Base-by-base conservation (phyloP, 1,140 invertebrate genomes). In the Dendrolimus punctatus region DNA sequence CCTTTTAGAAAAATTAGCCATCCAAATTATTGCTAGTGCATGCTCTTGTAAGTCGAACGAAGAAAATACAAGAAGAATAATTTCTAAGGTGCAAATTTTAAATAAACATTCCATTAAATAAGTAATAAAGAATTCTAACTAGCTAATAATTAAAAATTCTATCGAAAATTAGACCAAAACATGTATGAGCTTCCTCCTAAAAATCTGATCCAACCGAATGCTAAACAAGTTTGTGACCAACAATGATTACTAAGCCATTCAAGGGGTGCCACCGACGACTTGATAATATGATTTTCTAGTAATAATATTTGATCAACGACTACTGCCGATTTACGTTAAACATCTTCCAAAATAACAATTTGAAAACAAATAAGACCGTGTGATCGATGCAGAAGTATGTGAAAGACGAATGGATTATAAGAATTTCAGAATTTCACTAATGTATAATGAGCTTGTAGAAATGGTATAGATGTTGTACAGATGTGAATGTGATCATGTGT, bases 171-270 rank as follows among this genome's bases (percentile, higher is more conserved):
- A 71, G 71, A 79, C 71, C 79, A 76, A 77, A 80, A 77, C 54
- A 73, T 75, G 71, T 70, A 78, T 76, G 71, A 72, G 68, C 66
- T 71, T 66, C 48, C 63, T 58, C 64, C 57, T 66, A 58, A 66
- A 70, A 63, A 63, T 59, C 66, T 66, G 59, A 62, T 68, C 63
- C 58, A 67, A 71, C 58, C 66, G 58, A 59, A 66, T 67, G 70
- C 58, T 65, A 68, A 68, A 77, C 62, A 80, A 64, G 60, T 74
- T 69, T 66, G 58, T 73, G 65, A 78, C 73, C 68, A 75, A 72
- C 66, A 67, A 68, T 80, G 77, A 79, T 81, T 84, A 81, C 74
- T 75, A 86, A 86, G 80, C 83, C 83, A 86, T 86, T 79, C 83
- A 81, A 63, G 70, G 57, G 80, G 82, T 86, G 83, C 83, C 78